phyloP scores from a whole-genome alignment of 2,113 vertebrate genomes.

The Ranitomeya variabilis region DNA sequence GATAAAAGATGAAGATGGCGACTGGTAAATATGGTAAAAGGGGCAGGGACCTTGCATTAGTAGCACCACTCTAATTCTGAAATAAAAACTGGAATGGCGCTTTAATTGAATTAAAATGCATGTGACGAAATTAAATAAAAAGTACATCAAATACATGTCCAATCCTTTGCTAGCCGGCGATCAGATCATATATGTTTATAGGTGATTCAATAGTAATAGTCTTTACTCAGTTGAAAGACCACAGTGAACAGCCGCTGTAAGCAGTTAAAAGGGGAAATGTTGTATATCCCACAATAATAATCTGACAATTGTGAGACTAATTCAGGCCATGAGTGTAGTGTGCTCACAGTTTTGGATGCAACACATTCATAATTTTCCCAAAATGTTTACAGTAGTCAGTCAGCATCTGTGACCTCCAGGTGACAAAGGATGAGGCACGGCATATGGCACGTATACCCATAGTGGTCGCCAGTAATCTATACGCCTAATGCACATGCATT shows the following conservation, averaged over 20 bases:
- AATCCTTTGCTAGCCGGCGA: not conserved
- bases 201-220: not conserved
- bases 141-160: not conserved
- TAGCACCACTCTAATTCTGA: no score
- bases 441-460: conserved; percentile 7
- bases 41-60: no score
- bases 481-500: conserved; percentile 10
- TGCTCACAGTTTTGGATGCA: not conserved
- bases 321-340: not conserved
- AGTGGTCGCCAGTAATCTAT: conserved; percentile 24
- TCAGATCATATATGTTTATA: not conserved
- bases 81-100: no score
- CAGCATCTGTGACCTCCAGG: not conserved
- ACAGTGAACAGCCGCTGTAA: not conserved
- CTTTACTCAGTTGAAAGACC: not conserved
- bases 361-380: not conserved
- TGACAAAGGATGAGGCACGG: conserved; percentile 8
- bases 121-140: no score
- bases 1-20: no score
- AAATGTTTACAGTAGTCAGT: no score
- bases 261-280: not conserved
- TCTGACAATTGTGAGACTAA: not conserved
- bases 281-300: not conserved
- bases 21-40: no score
- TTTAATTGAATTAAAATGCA: no score